Evolutionary conservation across 2,888 invertebrate genomes (phyloP), one percentile per base, ranked within the genome.

Genomic region (Byasa hedistus): DNA sequence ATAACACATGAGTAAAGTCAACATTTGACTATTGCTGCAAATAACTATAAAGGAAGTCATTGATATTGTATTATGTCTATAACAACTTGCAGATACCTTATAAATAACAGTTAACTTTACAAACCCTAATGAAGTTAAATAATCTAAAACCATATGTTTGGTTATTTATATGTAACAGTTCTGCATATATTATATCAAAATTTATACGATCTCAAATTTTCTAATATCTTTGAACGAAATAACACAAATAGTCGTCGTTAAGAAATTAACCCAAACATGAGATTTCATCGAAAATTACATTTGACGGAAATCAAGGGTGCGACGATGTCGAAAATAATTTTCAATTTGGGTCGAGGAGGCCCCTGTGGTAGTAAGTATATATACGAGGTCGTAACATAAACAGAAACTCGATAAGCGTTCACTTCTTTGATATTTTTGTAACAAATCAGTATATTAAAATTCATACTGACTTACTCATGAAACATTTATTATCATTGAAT

Each of bases 231-330:
- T 39, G 21, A 57, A 52, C 44, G 54, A 24, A 44, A 62, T 48
- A 73, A 74, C 77, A 72, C 57, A 61, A 61, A 66, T 57, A 61
- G 57, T 66, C 61, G 27, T 66, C 79, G 79, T 75, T 70, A 68
- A 71, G 76, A 84, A 83, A 83, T 83, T 83, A 86, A 84, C 82
- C 81, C 81, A 79, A 80, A 79, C 78, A 79, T 79, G 81, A 85
- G 86, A 89, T 88, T 86, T 84, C 83, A 86, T 89, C 84, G 83
- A 75, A 83, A 87, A 89, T 87, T 85, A 85, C 85, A 85, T 86
- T 87, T 82, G 82, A 82, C 84, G 87, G 85, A 89, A 89, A 87
- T 89, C 87, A 89, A 87, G 83, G 83, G 83, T 78, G 77, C 79
- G 82, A 78, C 83, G 82, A 79, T 81, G 83, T 81, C 79, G 81